Evolutionary conservation across 2,797 vertebrate species (phyloP), one percentile per base, ranked within the genome.

Genomic region (Cyprinella venusta): DNA sequence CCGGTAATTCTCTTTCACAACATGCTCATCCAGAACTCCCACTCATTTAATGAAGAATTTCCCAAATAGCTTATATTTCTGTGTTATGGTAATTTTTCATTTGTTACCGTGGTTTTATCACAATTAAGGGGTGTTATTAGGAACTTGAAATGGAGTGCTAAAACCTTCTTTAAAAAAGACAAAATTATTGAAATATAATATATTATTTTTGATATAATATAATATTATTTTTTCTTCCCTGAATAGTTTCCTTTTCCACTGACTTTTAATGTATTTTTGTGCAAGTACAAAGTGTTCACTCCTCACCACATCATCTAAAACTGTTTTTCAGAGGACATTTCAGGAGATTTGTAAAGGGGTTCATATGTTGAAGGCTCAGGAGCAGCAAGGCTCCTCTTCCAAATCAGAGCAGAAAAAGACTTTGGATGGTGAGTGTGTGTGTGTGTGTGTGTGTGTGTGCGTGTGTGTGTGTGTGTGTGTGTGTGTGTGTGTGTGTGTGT

Each of bases 281-380:
- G 16, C n/a, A 13, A 40, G 4, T 40, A 48, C 64, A 26, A 26
- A 45, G n/a, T 26, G 15, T 45, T 70, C 24, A 70, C 16, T 16
- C n/a, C n/a, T 45, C 7, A 63, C n/a, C 9, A 40, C 36, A 40
- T 76, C 12, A n/a, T 40, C 16, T 80, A 16, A 38, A 74, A 65
- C 8, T 54, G 15, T 36, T 59, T 84, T 79, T 42, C 72, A 96
- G 96, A 84, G 91, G 72, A 92, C 87, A 0, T 96, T 96, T 90
- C 95, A 96, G 89, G 96, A 95, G 91, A 93, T 94, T 85, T 95
- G 93, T 90, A 96, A 96, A 54, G 95, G 92, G 56, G 90, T 94
- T 63, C 92, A 91, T 83, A 93, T 94, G 83, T 91, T 93, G 88
- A 97, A 96, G 91, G 93, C 84, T 87, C 96, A 94, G 90, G 95